These are phyloP conservation scores for Crocodylus rhombifer DNA, from an alignment of 2,797 vertebrate species.

Conservation along the genomic window DNA sequence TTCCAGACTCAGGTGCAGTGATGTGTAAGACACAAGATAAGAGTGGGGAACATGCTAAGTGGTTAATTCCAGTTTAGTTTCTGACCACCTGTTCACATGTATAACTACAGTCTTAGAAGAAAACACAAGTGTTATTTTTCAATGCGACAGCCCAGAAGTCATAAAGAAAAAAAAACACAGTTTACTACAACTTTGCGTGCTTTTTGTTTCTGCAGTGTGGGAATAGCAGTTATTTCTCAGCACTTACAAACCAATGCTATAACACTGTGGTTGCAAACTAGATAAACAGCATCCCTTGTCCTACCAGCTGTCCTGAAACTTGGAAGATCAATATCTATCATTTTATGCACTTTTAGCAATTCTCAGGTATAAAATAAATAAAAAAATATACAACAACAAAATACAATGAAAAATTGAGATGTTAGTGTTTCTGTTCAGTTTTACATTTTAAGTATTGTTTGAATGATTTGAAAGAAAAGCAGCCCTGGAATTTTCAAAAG, in stretches of 20 bases:
- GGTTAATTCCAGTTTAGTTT: neutral
- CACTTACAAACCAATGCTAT: neutral
- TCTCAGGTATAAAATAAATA: neutral
- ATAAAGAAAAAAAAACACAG: neutral
- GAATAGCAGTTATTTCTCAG: accelerated
- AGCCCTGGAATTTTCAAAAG: neutral
- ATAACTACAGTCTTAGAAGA: accelerated
- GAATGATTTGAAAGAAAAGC: neutral
- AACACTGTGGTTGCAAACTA: neutral
- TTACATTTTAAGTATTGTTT: neutral
- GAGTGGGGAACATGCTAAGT: neutral
- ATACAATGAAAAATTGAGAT: neutral
- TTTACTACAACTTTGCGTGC: neutral
- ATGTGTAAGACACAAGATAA: neutral
- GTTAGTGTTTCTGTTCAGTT: accelerated
- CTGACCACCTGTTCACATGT: neutral
- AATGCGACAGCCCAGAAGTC: accelerated
- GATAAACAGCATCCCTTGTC: neutral
- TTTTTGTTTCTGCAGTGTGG: accelerated
- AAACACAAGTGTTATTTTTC: neutral
- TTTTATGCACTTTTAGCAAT: neutral
- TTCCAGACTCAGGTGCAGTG: neutral
- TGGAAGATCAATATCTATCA: neutral
- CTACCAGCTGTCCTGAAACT: accelerated
- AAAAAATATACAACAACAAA: accelerated